Percentiles rank a stretch among this genome's conserved stretches.
Conservation (phyloP, 2,888 invertebrate species). For the Leucophenga maculata region DNA sequence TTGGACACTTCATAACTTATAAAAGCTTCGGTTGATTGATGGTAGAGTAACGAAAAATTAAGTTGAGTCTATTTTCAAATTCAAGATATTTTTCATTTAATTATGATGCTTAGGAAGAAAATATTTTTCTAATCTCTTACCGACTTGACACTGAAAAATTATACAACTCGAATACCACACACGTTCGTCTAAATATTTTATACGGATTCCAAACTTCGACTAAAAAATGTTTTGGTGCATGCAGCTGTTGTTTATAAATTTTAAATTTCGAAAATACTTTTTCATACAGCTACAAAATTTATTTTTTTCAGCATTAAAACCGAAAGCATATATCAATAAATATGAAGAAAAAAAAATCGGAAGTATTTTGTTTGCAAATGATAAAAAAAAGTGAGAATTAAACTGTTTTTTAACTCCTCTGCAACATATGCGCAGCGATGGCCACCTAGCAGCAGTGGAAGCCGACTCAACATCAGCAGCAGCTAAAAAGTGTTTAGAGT, state of each 20-base stretch:
- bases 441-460: background rate
- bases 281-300: slow-evolving; percentile 20
- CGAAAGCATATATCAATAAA: background rate
- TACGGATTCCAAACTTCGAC: slow-evolving; percentile 57
- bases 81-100: no score
- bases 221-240: slow-evolving; percentile 48
- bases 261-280: slow-evolving; percentile 30
- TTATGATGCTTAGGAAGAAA: no score
- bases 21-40: no score
- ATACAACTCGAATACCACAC: slow-evolving; percentile 47
- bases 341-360: slow-evolving; percentile 52
- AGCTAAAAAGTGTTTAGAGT: slow-evolving; percentile 56
- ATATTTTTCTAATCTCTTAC: no score
- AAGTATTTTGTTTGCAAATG: slow-evolving; percentile 47
- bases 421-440: background rate
- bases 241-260: slow-evolving; percentile 54
- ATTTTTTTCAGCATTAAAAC: slow-evolving; percentile 6
- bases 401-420: slow-evolving; percentile 24
- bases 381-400: slow-evolving; percentile 17
- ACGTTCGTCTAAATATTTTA: slow-evolving; percentile 43
- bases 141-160: slow-evolving; percentile 32
- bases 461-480: slow-evolving; percentile 16
- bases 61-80: no score
- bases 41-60: no score
- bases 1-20: no score